phyloP scores from a whole-genome alignment of 1,140 invertebrate genomes.

The Cotesia vestalis region DNA sequence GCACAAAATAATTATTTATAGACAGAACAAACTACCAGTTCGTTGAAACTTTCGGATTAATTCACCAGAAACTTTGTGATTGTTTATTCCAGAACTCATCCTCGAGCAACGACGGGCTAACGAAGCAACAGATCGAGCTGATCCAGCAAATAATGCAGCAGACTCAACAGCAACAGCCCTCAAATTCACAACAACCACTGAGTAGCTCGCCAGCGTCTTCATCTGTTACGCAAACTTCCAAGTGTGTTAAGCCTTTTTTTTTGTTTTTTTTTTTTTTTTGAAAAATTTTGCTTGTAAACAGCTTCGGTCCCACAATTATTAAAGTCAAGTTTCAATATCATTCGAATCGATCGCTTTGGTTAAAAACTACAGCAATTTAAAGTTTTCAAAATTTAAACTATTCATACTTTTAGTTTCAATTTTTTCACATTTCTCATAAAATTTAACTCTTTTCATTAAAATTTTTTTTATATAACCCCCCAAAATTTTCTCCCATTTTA shows the following conservation, averaged over 20 bases:
- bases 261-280: too few species aligned
- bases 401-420: too few species aligned
- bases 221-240: slow-evolving; percentile 50
- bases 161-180: slow-evolving; percentile 67
- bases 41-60: background rate
- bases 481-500: too few species aligned
- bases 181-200: slow-evolving; percentile 42
- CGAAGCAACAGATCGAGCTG: slow-evolving; percentile 77
- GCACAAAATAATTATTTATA: background rate
- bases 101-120: slow-evolving; percentile 72
- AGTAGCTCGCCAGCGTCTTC: slow-evolving; percentile 45
- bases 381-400: too few species aligned
- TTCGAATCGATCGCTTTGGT: too few species aligned
- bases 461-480: too few species aligned
- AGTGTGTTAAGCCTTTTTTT: slow-evolving; percentile 57
- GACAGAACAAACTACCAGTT: background rate
- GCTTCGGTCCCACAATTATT: too few species aligned
- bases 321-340: too few species aligned
- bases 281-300: too few species aligned
- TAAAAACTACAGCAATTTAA: too few species aligned
- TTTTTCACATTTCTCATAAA: too few species aligned
- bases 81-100: slow-evolving; percentile 56
- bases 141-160: slow-evolving; percentile 83
- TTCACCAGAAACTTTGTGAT: slow-evolving; percentile 7
- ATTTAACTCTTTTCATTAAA: too few species aligned